Percentiles rank a stretch among this genome's conserved stretches.
phyloP scores from a whole-genome alignment of 2,797 vertebrate genomes.

The Discoglossus pictus region DNA sequence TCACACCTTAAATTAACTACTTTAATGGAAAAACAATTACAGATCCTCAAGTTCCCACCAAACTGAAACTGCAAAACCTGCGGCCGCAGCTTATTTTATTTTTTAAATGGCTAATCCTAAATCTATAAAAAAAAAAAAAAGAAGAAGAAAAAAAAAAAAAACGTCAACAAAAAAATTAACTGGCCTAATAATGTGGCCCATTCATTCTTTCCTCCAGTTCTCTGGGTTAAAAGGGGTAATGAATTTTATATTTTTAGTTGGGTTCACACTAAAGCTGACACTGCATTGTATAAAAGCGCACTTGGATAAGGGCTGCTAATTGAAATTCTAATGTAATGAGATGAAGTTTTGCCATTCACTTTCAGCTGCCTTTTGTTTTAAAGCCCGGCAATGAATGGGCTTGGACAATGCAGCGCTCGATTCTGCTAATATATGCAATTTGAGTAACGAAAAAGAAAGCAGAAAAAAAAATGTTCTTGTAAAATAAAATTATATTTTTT shows the following conservation, averaged over 20 bases:
- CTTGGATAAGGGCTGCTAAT: slow-evolving; percentile 62
- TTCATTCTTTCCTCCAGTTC: slow-evolving; percentile 58
- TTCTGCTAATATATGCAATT: slow-evolving; percentile 53
- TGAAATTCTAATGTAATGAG: slow-evolving; percentile 75
- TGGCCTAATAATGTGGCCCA: slow-evolving; percentile 59
- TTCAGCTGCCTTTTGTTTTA: slow-evolving; percentile 68
- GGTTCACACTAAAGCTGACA: slow-evolving; percentile 61
- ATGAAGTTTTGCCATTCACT: slow-evolving; percentile 65
- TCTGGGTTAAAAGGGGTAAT: slow-evolving; percentile 59
- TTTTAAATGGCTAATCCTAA: slow-evolving; percentile 5
- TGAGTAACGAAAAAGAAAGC: slow-evolving; percentile 53
- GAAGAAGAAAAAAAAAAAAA: slow-evolving; percentile 6
- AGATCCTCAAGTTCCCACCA: too few relatives aligned
- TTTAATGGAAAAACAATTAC: too few relatives aligned
- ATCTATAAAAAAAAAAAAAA: slow-evolving; percentile 3
- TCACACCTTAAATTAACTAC: too few relatives aligned
- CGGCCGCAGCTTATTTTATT: slow-evolving; percentile 7
- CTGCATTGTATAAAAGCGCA: slow-evolving; percentile 59
- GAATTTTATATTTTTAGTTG: slow-evolving; percentile 70
- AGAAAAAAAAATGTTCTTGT: slow-evolving; percentile 47
- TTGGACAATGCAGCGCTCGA: slow-evolving; percentile 64
- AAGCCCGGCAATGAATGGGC: slow-evolving; percentile 62
- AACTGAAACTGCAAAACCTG: neutral
- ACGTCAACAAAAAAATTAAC: slow-evolving; percentile 50
- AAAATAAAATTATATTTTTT: too few relatives aligned